Evolutionary conservation across 2,797 vertebrate genomes (phyloP).

Genomic region (Aplochiton taeniatus): DNA sequence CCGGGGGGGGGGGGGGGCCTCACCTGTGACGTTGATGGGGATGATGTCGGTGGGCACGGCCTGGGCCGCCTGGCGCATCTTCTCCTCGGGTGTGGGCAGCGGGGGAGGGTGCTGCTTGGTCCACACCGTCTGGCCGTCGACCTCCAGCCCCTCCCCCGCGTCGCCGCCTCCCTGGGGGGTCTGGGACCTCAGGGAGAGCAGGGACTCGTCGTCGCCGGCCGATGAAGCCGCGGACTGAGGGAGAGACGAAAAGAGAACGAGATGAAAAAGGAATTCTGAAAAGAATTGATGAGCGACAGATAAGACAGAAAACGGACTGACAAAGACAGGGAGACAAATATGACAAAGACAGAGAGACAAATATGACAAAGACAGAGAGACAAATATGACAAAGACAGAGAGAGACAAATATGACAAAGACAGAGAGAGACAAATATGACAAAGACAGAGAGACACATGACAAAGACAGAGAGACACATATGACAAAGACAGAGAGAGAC

Average conservation of each 20-base stretch:
- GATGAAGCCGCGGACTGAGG: slow-evolving; percentile 74
- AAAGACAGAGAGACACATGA: too few species aligned
- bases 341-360: neutral
- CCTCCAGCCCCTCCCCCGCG: slow-evolving; percentile 51
- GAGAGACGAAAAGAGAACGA: slow-evolving; percentile 55
- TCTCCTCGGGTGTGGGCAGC: slow-evolving; percentile 87
- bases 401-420: neutral
- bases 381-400: neutral
- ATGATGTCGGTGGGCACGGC: slow-evolving; percentile 91
- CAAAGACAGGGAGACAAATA: neutral
- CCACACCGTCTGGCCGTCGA: slow-evolving; percentile 69
- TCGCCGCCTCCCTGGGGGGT: slow-evolving; percentile 65
- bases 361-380: neutral
- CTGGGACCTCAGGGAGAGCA: slow-evolving; percentile 81
- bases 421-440: too few species aligned
- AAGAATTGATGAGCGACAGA: neutral
- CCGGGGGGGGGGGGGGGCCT: slow-evolving; percentile 20
- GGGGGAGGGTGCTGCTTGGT: slow-evolving; percentile 72
- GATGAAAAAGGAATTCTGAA: slow-evolving; percentile 35
- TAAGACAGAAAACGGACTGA: neutral
- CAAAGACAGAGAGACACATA: slow-evolving; percentile 2
- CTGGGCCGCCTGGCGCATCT: slow-evolving; percentile 90
- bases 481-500: neutral
- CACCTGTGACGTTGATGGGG: slow-evolving; percentile 93
- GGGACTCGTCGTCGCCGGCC: slow-evolving; percentile 72